A percentile compares a stretch with the other conserved stretches of the same genome.
phyloP scores from a whole-genome alignment of 2,888 invertebrate genomes.

The Drosophila emarginata region DNA sequence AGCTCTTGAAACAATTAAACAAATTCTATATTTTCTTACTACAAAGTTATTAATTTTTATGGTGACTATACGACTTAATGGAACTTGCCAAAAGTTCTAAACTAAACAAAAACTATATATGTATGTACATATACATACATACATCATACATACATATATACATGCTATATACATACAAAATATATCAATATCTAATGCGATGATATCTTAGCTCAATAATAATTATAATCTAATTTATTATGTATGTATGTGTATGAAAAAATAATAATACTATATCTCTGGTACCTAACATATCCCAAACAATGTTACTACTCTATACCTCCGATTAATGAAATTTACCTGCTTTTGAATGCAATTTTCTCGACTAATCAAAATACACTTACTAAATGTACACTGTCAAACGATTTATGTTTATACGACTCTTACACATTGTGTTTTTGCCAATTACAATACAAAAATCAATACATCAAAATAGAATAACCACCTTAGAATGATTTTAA shows the following conservation, averaged over 20 bases:
- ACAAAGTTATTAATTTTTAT: slow-evolving; percentile 13
- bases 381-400: slow-evolving; percentile 6
- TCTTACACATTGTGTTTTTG: slow-evolving; percentile 21
- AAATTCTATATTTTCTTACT: slow-evolving; percentile 13
- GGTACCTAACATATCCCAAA: slow-evolving; percentile 55
- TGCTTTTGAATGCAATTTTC: slow-evolving; percentile 24
- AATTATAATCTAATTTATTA: slow-evolving; percentile 17
- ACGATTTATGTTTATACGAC: slow-evolving; percentile 11
- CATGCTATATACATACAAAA: not conserved
- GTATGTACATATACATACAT: not conserved
- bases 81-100: not conserved
- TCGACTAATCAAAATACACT: not conserved
- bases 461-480: not conserved
- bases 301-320: slow-evolving; percentile 52
- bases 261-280: slow-evolving; percentile 25
- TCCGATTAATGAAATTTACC: slow-evolving; percentile 50
- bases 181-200: not conserved
- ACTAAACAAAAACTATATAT: not conserved
- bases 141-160: not conserved
- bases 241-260: slow-evolving; percentile 25
- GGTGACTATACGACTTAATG: slow-evolving; percentile 8
- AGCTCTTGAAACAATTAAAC: slow-evolving; percentile 28
- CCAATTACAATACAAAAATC: not conserved
- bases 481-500: slow-evolving; percentile 4
- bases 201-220: not conserved